phyloP scores from a whole-genome alignment of 2,888 invertebrate species.

The Lutraria lutraria region DNA sequence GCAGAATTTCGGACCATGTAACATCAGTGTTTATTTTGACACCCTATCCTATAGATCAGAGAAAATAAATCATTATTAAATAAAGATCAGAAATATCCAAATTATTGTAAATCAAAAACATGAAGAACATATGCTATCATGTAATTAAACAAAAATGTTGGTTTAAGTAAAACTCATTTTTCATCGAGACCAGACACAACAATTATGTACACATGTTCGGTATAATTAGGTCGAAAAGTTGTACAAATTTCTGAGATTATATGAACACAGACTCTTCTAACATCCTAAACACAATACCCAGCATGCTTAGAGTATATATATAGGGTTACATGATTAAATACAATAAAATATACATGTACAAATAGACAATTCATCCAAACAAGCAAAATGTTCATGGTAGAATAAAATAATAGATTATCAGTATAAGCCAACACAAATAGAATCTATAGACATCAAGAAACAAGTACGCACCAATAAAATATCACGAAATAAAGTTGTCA shows the following conservation, averaged over 20 bases:
- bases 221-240: not conserved
- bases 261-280: constrained; percentile 1
- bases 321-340: not conserved
- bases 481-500: not conserved
- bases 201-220: not conserved
- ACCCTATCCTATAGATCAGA: too few species aligned
- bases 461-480: not conserved
- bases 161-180: too few species aligned
- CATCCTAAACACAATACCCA: not conserved
- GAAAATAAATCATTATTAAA: too few species aligned
- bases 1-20: too few species aligned
- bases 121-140: too few species aligned
- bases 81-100: too few species aligned
- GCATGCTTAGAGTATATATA: constrained; percentile 21
- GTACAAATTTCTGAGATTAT: not conserved
- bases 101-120: too few species aligned
- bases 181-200: too few species aligned
- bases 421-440: not conserved
- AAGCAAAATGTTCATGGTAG: not conserved
- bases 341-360: constrained; percentile 5
- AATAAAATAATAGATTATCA: not conserved
- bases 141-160: too few species aligned
- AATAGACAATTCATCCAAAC: not conserved
- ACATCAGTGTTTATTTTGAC: too few species aligned
- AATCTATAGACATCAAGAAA: not conserved